Percentiles rank a stretch among this genome's conserved stretches.
phyloP scores from a whole-genome alignment of 2,113 vertebrate genomes.

The Pica pica region DNA sequence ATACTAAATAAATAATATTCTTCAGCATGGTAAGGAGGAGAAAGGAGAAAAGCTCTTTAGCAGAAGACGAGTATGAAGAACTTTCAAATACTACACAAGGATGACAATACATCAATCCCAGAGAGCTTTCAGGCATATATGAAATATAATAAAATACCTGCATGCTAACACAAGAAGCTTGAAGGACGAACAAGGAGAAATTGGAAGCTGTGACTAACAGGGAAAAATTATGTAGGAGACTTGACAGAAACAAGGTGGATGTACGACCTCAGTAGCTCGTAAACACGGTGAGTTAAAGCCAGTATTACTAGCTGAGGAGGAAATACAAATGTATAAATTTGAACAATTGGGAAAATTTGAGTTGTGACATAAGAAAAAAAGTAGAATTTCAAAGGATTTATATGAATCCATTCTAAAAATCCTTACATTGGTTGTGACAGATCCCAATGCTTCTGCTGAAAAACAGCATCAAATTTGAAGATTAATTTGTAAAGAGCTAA shows the following conservation, averaged over 20 bases:
- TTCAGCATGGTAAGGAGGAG: background rate
- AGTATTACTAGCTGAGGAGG: background rate
- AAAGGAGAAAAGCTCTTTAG: background rate
- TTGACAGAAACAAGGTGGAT: background rate
- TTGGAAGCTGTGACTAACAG: constrained; percentile 8
- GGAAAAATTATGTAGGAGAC: background rate
- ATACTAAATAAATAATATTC: background rate
- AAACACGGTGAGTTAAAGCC: background rate
- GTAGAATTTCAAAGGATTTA: background rate
- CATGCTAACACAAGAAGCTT: background rate
- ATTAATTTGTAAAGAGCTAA: background rate
- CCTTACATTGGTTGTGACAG: background rate
- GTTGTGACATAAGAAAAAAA: background rate
- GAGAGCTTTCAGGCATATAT: background rate
- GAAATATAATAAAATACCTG: constrained; percentile 27
- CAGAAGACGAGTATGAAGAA: background rate
- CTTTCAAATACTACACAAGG: background rate
- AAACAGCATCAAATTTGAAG: background rate
- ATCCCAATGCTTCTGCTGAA: background rate
- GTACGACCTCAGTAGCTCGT: background rate
- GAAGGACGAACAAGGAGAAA: constrained; percentile 42
- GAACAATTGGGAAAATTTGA: background rate
- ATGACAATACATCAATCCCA: background rate
- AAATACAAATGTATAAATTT: background rate
- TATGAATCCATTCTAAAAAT: background rate